Conservation (phyloP, 2,888 invertebrate genomes). For the Lordiphosa fenestrarum region DNA sequence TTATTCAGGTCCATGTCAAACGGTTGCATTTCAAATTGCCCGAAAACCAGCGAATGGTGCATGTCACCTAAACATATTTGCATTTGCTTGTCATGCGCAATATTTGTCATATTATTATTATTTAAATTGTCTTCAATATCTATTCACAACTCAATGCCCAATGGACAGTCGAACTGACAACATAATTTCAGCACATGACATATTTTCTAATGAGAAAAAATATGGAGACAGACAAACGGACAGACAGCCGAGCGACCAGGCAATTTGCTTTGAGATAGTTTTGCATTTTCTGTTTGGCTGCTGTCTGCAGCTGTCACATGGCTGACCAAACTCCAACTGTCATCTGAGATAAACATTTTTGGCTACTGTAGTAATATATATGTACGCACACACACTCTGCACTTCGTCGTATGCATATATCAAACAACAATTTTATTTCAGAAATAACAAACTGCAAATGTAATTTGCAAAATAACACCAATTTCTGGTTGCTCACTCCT, state of each 20-base stretch:
- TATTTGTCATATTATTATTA: constrained; percentile 15
- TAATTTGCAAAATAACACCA: constrained; percentile 23
- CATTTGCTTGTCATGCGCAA: no score
- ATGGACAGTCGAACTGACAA: constrained; percentile 61
- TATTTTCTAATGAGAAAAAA: constrained; percentile 63
- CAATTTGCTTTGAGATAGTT: constrained; percentile 58
- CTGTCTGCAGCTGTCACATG: constrained; percentile 42
- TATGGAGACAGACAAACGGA: constrained; percentile 11
- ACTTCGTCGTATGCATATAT: constrained; percentile 48
- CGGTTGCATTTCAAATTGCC: constrained; percentile 3
- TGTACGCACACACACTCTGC: neutral
- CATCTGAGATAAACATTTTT: constrained; percentile 52
- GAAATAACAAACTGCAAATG: constrained; percentile 32
- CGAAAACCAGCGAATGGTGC: neutral
- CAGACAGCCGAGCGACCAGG: constrained; percentile 19
- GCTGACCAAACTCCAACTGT: constrained; percentile 50
- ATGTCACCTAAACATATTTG: neutral
- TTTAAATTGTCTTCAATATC: constrained; percentile 39
- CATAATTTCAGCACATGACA: constrained; percentile 69
- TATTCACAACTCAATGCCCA: constrained; percentile 41
- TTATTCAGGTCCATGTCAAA: no score
- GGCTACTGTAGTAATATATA: constrained; percentile 38
- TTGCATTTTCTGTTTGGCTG: constrained; percentile 19
- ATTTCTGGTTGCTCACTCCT: constrained; percentile 57
- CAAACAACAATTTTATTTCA: constrained; percentile 41